Base-by-base conservation (phyloP, 2,888 invertebrate genomes). In the Macropis europaea region DNA sequence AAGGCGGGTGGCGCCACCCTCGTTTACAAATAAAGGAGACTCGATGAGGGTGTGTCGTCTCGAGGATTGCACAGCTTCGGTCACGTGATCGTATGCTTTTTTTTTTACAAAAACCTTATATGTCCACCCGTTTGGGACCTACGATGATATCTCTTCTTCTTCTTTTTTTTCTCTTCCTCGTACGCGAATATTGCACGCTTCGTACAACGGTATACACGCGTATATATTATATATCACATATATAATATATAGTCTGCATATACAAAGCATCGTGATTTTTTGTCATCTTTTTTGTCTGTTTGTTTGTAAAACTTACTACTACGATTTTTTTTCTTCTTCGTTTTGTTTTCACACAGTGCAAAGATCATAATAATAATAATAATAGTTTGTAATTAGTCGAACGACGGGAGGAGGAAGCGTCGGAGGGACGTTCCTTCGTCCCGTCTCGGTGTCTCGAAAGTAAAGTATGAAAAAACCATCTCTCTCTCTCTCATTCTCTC, bases 101-200 rank as follows among this genome's bases (percentile, higher is more conserved):
- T 68, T 52, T 43, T 74, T 83, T 76, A 83, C 32, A 82, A 84
- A 50, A 84, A 82, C 72, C 52, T 70, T 69, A 60, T 43, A 56
- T n/a, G n/a, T 34, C 28, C 69, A 43, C 40, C 62, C n/a, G n/a
- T n/a, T 76, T 81, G 83, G 71, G 68, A 69, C 74, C 73, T 80
- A 71, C 36, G 56, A 2, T n/a, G 15, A 11, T 4, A 17, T 1
- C 17, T 2, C 17, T n/a, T 22, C 3, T 45, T 3, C 11, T 13
- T 45, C 32, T 22, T 3, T 11, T 11, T 17, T 4, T 9, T n/a
- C 2, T 36, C n/a, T 26, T 13, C 13, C 6, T 76, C 61, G 50
- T 70, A 79, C 59, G 67, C 70, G 71, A 78, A 73, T 80, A 83
- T 82, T 81, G 63, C 76, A 83, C 79, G 56, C 38, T 42, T 72